Conservation (phyloP, 2,113 vertebrate species). For the Corydoras sp. region DNA sequence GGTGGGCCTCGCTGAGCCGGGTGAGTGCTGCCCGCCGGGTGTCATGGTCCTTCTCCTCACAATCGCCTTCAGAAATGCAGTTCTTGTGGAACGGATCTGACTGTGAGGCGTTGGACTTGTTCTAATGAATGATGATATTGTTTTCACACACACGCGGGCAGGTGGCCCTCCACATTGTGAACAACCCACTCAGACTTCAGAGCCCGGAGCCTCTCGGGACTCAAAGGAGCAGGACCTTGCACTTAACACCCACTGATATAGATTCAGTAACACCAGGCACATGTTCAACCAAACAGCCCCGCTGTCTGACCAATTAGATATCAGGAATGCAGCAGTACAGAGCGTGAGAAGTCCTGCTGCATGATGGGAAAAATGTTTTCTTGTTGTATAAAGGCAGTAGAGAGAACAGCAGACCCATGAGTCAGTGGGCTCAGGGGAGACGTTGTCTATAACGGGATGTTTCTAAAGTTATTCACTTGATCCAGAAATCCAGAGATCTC, state of each 20-base stretch:
- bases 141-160: conserved; percentile 50
- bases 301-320: conserved; percentile 46
- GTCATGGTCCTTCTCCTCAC: conserved; percentile 43
- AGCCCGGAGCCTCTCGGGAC: conserved; percentile 15
- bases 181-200: conserved; percentile 36
- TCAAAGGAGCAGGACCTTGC: conserved; percentile 31
- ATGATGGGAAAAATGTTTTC: conserved; percentile 3
- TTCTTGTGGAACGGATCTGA: conserved; percentile 50
- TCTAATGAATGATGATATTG: conserved; percentile 61
- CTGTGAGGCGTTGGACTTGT: conserved; percentile 51
- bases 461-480: conserved; percentile 23
- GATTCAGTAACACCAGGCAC: conserved; percentile 40
- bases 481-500: no score
- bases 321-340: conserved; percentile 44
- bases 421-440: conserved; percentile 26
- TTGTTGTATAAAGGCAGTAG: background rate
- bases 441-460: conserved; percentile 23
- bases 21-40: conserved; percentile 36
- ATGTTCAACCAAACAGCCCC: conserved; percentile 57
- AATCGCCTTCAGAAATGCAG: conserved; percentile 42
- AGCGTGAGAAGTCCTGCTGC: conserved; percentile 3
- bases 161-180: conserved; percentile 49
- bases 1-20: background rate
- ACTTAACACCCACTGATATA: conserved; percentile 39
- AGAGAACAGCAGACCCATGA: background rate